Base-by-base conservation (phyloP, 2,888 invertebrate genomes). In the Cheilosia vernalis region DNA sequence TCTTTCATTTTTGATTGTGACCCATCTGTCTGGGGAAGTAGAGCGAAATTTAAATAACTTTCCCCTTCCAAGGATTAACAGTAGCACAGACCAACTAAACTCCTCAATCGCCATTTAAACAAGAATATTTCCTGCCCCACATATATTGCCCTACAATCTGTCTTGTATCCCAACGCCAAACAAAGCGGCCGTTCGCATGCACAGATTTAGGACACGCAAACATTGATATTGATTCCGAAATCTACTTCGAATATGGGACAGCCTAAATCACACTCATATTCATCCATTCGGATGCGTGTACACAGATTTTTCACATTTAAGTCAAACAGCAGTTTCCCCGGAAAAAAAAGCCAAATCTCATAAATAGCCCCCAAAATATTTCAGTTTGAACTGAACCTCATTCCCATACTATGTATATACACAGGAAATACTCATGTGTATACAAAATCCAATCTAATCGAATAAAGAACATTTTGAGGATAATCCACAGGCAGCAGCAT, bases 381-480 rank as follows among this genome's bases (percentile, higher is more conserved):
- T 1, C 24, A 51, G 15, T 58, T 60, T 44, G 15, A 60, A 40
- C 60, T 42, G 24, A 56, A 58, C 19, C 49, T 10, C 44, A 42
- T 58, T 3, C 17, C 15, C 13, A 49, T 51, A n/a, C n/a, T n/a
- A n/a, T n/a, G n/a, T n/a, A n/a, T n/a, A n/a, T n/a, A 49, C 40
- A 76, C 33, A 64, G 55, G 58, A 69, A 47, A 66, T 51, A 60
- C 44, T 40, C 37, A 19, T 44, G 37, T 42, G 27, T 33, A 53
- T 63, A 51, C 13, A 53, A 58, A 81, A 85, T 77, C 74, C 70
- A 80, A 76, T 81, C 66, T 81, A 81, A 85, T 85, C 81, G 85
- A 81, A 85, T 85, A 76, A 77, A 67, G 76, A 61, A 84, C 64
- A 55, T 74, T 80, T 74, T 69, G 51, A 67, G 85, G 72, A 77